phyloP scores from a whole-genome alignment of 2,888 invertebrate genomes.

The Ichneumoninae sp. region DNA sequence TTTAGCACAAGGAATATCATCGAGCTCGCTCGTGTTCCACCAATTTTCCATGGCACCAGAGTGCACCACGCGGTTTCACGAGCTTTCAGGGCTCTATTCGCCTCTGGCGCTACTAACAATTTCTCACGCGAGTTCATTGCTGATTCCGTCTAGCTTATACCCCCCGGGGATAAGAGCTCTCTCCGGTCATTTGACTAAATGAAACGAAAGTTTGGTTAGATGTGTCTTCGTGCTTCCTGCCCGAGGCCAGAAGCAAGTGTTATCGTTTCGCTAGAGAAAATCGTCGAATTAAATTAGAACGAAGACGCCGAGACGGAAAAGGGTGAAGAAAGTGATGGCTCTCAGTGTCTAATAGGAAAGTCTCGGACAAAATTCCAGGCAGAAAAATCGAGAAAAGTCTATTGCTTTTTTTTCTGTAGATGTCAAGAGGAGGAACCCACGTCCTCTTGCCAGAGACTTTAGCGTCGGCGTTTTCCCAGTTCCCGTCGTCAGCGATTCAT shows the following conservation, averaged over 20 bases:
- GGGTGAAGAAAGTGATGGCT: neutral
- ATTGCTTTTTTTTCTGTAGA: neutral
- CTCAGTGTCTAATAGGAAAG: neutral
- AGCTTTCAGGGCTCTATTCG: conserved; percentile 43
- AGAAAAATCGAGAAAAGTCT: neutral
- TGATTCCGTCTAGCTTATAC: conserved; percentile 53
- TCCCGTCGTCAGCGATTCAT: conserved; percentile 61
- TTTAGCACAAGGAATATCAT: conserved; percentile 58
- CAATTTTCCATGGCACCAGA: conserved; percentile 56
- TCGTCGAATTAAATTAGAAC: conserved; percentile 52
- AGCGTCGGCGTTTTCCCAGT: conserved; percentile 45
- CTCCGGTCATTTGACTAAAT: conserved; percentile 55
- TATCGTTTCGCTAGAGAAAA: conserved; percentile 39
- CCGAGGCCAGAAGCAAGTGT: conserved; percentile 23
- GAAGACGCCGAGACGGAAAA: neutral
- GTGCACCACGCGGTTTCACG: conserved; percentile 49
- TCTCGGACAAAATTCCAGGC: neutral
- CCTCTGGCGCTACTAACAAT: conserved; percentile 59
- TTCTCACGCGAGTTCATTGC: conserved; percentile 64
- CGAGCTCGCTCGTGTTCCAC: conserved; percentile 41
- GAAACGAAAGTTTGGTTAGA: conserved; percentile 60
- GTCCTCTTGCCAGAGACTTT: conserved; percentile 27
- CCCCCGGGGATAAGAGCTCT: conserved; percentile 36
- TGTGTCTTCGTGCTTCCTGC: conserved; percentile 43
- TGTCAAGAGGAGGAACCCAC: neutral